phyloP scores from a whole-genome alignment of 1,140 invertebrate genomes.

The Euura saliciscinereae region DNA sequence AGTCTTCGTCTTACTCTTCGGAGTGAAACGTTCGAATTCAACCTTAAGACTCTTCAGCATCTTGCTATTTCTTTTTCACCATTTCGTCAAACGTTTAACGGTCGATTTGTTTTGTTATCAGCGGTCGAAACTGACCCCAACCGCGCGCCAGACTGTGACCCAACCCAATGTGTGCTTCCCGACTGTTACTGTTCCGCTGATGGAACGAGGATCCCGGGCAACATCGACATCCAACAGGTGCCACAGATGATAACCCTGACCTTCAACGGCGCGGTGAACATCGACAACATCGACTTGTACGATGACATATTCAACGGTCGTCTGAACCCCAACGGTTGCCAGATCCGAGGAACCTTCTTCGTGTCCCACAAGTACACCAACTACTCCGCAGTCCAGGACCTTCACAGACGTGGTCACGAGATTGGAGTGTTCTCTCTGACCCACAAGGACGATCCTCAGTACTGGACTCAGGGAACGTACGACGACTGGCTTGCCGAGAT shows the following conservation, averaged over 20 bases:
- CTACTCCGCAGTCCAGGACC: constrained; percentile 91
- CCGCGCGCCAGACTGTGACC: constrained; percentile 87
- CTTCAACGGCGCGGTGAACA: constrained; percentile 94
- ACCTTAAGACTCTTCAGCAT: too few relatives aligned
- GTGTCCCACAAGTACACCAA: constrained; percentile 96
- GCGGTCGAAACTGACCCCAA: constrained; percentile 89
- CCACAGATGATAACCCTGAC: constrained; percentile 95
- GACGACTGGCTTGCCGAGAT: constrained; percentile 95
- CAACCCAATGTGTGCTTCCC: constrained; percentile 84
- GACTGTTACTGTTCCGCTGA: constrained; percentile 95
- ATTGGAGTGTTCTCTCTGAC: constrained; percentile 93
- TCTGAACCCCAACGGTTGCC: constrained; percentile 91
- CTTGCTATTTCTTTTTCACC: too few relatives aligned
- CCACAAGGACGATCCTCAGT: constrained; percentile 87
- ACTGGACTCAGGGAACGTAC: constrained; percentile 87
- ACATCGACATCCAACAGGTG: constrained; percentile 80
- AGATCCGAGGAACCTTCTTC: constrained; percentile 93
- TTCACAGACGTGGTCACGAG: constrained; percentile 92
- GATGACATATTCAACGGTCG: constrained; percentile 89
- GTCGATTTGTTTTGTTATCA: constrained; percentile 43
- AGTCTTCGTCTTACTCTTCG: not conserved
- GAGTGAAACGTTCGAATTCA: not conserved
- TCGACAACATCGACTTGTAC: constrained; percentile 92
- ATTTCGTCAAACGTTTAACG: too few relatives aligned
- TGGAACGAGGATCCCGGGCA: constrained; percentile 86